Evolutionary conservation across 1,140 invertebrate genomes (phyloP).

Genomic region (Diachasma alloeum): DNA sequence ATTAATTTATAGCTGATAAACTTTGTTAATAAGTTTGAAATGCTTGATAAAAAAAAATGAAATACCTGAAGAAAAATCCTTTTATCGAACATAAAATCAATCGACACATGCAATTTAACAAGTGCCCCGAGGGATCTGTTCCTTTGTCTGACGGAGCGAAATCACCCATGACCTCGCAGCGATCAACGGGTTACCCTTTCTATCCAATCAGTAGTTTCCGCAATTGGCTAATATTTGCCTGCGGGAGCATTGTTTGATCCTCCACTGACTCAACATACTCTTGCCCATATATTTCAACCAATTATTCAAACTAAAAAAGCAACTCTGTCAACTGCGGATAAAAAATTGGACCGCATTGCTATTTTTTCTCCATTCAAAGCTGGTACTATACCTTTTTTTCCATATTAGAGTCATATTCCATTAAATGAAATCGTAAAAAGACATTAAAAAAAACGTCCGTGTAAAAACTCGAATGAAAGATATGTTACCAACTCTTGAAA

Average conservation of each 20-base stretch:
- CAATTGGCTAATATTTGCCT: slow-evolving; percentile 14
- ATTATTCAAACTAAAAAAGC: not conserved
- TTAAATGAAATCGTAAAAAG: too few species aligned
- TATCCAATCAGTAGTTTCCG: not conserved
- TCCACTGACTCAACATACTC: not conserved
- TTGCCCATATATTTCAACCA: not conserved
- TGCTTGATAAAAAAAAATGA: not conserved
- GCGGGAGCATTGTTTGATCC: not conserved
- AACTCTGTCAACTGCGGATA: not conserved
- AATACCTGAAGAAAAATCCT: not conserved
- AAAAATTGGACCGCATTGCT: not conserved
- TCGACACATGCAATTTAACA: not conserved
- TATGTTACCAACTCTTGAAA: too few species aligned
- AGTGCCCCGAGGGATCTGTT: not conserved
- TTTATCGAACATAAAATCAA: not conserved
- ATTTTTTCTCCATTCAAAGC: not conserved
- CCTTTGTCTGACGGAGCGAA: not conserved
- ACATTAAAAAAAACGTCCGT: too few species aligned
- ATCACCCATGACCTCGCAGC: not conserved
- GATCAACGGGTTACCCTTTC: not conserved
- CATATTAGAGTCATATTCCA: too few species aligned
- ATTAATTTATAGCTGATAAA: too few species aligned
- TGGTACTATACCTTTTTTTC: too few species aligned
- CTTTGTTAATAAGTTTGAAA: too few species aligned
- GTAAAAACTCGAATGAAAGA: too few species aligned